Evolutionary conservation across 2,888 invertebrate genomes (phyloP), one percentile per base, ranked within the genome.

Genomic region (Heteromyza rotundicornis): DNA sequence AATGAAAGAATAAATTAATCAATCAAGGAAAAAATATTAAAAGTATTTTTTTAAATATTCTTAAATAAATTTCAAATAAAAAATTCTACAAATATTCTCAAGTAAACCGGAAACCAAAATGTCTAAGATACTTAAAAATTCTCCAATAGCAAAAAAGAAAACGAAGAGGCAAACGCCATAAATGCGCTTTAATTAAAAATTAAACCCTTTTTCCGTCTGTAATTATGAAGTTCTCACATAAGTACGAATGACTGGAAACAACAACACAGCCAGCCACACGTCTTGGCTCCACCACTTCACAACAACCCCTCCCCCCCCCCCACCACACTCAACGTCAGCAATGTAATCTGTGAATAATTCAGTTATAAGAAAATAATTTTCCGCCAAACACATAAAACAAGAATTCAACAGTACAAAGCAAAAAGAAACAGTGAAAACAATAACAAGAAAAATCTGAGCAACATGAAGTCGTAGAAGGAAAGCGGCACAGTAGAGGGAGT

Each of bases 351-450:
- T 74, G 70, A 77, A 80, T 77, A 77, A 79, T 78, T 77, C 70
- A 74, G 76, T 79, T 79, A 73, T 71, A 79, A 76, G 77, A 76
- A 76, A 73, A 71, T 75, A 70, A 76, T 76, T 73, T 78, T 75
- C 70, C 69, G 67, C 14, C 50, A 36, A 47, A 56, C 52, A 59
- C 57, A 56, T 44, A 54, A 60, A 54, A 63, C 44, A 58, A 55
- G n/a, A 40, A 40, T 27, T 27, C 10, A 61, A 44, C 64, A 64
- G 44, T 36, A 49, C 12, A 53, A 53, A 23, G 56, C 35, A 17
- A 52, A 20, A 17, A 36, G 22, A 35, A 62, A 32, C 27, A 54
- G 52, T 57, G 66, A 63, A 64, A 69, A 63, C 63, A 72, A 65
- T 68, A 75, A 69, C 65, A 74, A 70, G 69, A 63, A 69, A 70